Evolutionary conservation across 2,797 vertebrate species (phyloP).

Genomic region (Picus viridis): DNA sequence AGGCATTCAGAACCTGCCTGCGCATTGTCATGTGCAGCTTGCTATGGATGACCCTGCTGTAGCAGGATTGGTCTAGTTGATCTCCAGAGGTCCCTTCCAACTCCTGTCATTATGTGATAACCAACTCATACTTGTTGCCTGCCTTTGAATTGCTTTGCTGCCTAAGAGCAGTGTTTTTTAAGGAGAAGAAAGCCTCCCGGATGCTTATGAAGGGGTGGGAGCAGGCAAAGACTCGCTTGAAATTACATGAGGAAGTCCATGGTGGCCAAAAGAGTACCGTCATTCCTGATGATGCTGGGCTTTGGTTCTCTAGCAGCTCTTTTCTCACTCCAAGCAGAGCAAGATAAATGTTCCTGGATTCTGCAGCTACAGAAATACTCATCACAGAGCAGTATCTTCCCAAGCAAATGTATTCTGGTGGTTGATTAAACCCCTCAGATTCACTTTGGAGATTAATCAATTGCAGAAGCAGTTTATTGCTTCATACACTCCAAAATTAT

Average conservation of each 20-base stretch:
- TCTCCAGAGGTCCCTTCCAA: too few species aligned
- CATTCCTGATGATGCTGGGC: rapidly evolving
- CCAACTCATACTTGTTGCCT: not conserved
- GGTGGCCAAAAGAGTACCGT: not conserved
- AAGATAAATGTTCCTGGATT: not conserved
- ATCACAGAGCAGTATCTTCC: not conserved
- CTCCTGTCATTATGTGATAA: too few species aligned
- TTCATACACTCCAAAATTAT: not conserved
- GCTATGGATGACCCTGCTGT: too few species aligned
- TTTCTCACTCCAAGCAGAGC: not conserved
- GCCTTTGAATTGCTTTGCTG: not conserved
- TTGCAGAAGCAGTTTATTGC: not conserved
- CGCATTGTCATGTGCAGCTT: too few species aligned
- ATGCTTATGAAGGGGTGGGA: not conserved
- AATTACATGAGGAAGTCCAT: rapidly evolving
- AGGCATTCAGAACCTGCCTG: too few species aligned
- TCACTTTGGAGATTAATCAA: not conserved
- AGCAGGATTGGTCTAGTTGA: too few species aligned
- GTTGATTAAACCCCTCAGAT: not conserved
- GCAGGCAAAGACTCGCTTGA: not conserved
- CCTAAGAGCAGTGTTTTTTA: not conserved
- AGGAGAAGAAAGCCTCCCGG: not conserved
- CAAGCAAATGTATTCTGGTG: not conserved
- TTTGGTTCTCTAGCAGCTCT: not conserved
- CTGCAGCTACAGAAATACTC: not conserved